Evolutionary conservation across 2,113 vertebrate genomes (phyloP).

Genomic region (Phaetusa simplex): DNA sequence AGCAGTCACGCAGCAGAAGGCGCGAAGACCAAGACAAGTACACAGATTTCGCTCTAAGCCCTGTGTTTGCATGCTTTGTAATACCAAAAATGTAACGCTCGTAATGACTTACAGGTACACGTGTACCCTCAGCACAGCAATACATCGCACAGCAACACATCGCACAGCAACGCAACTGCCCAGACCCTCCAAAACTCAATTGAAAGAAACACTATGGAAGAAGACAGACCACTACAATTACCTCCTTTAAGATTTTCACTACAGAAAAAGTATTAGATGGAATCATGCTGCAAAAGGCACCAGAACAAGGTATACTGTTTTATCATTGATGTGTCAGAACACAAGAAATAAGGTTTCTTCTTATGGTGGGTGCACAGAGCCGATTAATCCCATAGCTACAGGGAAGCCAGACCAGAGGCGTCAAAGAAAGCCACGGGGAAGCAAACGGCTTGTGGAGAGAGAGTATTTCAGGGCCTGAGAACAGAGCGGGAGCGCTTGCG

Average conservation of each 20-base stretch:
- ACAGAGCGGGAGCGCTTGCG: background rate
- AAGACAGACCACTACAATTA: background rate
- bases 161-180: background rate
- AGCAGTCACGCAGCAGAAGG: background rate
- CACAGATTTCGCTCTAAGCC: background rate
- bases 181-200: background rate
- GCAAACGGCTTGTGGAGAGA: background rate
- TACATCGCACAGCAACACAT: background rate
- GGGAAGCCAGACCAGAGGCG: background rate
- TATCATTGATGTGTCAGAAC: background rate
- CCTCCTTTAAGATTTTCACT: background rate
- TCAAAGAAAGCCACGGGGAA: background rate
- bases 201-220: background rate
- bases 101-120: fast-evolving
- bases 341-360: background rate
- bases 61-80: background rate
- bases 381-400: background rate
- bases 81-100: background rate
- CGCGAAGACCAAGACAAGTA: background rate
- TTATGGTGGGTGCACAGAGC: background rate
- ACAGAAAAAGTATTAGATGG: background rate
- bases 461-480: background rate
- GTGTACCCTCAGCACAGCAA: background rate
- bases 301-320: background rate
- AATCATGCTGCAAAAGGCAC: background rate